Percentiles rank a stretch among this genome's conserved stretches.
Conservation (phyloP, 2,113 vertebrate genomes). For the Apteryx owenii region DNA sequence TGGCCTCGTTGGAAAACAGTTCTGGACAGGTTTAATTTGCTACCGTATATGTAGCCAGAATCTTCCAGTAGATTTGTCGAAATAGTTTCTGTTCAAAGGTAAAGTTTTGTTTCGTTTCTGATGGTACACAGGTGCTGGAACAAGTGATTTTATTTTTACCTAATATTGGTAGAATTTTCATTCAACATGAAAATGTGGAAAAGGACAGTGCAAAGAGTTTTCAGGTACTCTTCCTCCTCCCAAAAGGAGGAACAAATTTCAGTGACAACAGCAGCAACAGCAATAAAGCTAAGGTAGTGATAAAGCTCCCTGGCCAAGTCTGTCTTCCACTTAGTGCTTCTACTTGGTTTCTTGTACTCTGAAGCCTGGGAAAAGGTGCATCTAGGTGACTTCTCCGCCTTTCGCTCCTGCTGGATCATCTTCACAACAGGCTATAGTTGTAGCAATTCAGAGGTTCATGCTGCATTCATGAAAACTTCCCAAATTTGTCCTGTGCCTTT, state of each 20-base stretch:
- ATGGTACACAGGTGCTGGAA: not conserved
- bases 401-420: not conserved
- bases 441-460: not conserved
- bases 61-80: not conserved
- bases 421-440: not conserved
- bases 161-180: not conserved
- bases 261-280: not conserved
- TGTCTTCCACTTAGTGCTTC: not conserved
- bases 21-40: not conserved
- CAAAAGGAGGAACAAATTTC: not conserved
- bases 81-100: not conserved
- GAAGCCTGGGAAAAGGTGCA: not conserved
- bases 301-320: not conserved
- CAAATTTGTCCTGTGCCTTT: rapidly evolving
- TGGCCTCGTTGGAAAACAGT: not conserved
- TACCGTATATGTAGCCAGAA: not conserved
- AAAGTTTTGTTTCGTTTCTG: not conserved
- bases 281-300: not conserved
- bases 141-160: not conserved
- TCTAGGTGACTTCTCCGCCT: not conserved
- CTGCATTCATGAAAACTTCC: rapidly evolving
- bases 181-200: not conserved
- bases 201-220: not conserved
- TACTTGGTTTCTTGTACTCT: not conserved
- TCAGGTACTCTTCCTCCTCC: not conserved